phyloP scores from a whole-genome alignment of 2,888 invertebrate species.

The Drosophila fungiperda region DNA sequence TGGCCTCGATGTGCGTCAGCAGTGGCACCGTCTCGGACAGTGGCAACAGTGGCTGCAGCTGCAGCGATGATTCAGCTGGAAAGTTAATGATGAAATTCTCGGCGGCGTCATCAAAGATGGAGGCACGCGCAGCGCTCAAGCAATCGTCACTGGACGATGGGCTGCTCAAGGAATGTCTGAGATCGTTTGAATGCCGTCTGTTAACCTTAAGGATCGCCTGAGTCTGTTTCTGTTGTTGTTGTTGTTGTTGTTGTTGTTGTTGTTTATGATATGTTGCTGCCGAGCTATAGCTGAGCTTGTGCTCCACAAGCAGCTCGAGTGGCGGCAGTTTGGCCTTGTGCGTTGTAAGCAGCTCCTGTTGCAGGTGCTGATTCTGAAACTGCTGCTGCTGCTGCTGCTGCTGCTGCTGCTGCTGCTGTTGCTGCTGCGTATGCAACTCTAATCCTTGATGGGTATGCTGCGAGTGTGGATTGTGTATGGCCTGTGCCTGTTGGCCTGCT shows the following conservation, averaged over 20 bases:
- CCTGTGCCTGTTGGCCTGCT: conserved; percentile 49
- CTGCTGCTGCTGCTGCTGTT: conserved; percentile 36
- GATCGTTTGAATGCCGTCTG: conserved; percentile 42
- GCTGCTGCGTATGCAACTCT: conserved; percentile 32
- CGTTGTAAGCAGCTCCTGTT: conserved; percentile 36
- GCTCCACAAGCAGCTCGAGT: conserved; percentile 77
- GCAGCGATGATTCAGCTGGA: conserved; percentile 79
- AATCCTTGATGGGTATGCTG: conserved; percentile 11
- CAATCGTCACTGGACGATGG: conserved; percentile 74
- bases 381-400: conserved; percentile 34
- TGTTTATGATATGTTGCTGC: conserved; percentile 58
- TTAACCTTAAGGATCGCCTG: conserved; percentile 35
- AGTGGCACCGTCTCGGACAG: conserved; percentile 84
- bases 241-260: conserved; percentile 29
- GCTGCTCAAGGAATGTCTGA: conserved; percentile 46
- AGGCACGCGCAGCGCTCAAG: conserved; percentile 52
- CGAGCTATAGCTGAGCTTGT: conserved; percentile 78
- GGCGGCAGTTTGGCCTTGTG: conserved; percentile 71
- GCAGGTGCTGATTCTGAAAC: conserved; percentile 27
- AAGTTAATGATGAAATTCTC: conserved; percentile 82
- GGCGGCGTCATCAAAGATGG: conserved; percentile 82
- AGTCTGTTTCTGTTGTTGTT: conserved; percentile 25
- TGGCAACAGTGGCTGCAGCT: conserved; percentile 69
- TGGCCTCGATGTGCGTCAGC: conserved; percentile 82
- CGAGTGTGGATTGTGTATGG: conserved; percentile 15